Conservation (phyloP, 2,888 invertebrate species). For the Cephus runcator region DNA sequence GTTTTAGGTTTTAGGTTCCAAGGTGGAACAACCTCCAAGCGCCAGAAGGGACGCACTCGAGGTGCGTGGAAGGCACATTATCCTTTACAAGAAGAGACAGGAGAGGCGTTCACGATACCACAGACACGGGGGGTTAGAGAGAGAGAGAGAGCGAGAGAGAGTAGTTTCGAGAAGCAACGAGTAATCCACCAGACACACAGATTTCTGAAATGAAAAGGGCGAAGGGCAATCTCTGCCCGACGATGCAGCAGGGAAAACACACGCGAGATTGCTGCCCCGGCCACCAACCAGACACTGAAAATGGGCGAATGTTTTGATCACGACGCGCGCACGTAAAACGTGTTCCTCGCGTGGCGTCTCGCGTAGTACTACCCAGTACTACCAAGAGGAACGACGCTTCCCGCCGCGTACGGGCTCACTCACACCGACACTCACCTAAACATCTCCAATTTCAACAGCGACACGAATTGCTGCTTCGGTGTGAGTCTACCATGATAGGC, state of each 20-base stretch:
- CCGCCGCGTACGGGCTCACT: conserved; percentile 35
- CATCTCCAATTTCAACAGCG: background rate
- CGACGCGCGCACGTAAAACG: conserved; percentile 21
- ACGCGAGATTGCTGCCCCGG: background rate
- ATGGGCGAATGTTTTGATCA: background rate
- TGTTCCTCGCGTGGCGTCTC: conserved; percentile 46
- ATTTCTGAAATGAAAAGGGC: background rate
- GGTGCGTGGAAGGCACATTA: background rate
- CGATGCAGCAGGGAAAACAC: background rate
- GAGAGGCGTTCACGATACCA: background rate
- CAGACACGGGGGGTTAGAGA: background rate
- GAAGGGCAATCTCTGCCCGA: background rate
- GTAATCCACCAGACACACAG: background rate
- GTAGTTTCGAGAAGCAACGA: conserved; percentile 8
- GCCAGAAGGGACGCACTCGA: background rate
- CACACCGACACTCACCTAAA: conserved; percentile 11
- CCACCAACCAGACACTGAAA: background rate
- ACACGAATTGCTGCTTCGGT: background rate
- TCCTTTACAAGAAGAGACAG: background rate
- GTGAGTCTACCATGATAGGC: background rate
- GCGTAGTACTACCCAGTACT: conserved; percentile 43
- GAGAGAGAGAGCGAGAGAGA: background rate
- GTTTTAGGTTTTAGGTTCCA: background rate
- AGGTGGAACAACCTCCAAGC: background rate
- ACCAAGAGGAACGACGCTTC: conserved; percentile 25